Evolutionary conservation across 2,888 invertebrate species (phyloP).

Genomic region (Eupithecia abbreviata): DNA sequence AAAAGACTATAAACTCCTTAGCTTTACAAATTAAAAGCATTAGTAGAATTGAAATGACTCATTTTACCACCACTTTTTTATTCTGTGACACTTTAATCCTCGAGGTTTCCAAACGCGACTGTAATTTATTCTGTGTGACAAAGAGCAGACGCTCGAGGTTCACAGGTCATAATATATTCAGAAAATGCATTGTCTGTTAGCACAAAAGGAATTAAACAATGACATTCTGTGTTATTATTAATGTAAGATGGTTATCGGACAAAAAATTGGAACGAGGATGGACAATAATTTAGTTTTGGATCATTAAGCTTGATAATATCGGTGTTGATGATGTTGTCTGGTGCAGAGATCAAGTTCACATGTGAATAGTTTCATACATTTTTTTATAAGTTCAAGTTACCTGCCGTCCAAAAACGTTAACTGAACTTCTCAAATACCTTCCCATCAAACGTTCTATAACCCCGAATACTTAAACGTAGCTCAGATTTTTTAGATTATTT

Average conservation of each 20-base stretch:
- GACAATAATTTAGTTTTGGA: constrained; percentile 71
- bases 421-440: no score
- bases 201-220: constrained; percentile 67
- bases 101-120: constrained; percentile 53
- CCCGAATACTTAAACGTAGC: no score
- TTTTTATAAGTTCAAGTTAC: no score
- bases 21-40: constrained; percentile 38
- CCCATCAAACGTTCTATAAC: no score
- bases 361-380: constrained; percentile 16
- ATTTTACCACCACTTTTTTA: constrained; percentile 34
- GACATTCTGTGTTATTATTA: constrained; percentile 63
- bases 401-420: not conserved
- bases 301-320: constrained; percentile 78
- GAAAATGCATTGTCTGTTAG: constrained; percentile 72
- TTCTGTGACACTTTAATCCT: constrained; percentile 42
- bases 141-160: constrained; percentile 53
- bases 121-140: constrained; percentile 49
- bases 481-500: no score
- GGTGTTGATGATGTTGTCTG: constrained; percentile 53
- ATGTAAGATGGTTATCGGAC: constrained; percentile 57
- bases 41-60: constrained; percentile 45
- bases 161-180: constrained; percentile 79
- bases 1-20: constrained; percentile 33
- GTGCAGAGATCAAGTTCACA: constrained; percentile 43
- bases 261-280: constrained; percentile 59